Conservation (phyloP, 2,888 invertebrate species). For the Papilio gigon region DNA sequence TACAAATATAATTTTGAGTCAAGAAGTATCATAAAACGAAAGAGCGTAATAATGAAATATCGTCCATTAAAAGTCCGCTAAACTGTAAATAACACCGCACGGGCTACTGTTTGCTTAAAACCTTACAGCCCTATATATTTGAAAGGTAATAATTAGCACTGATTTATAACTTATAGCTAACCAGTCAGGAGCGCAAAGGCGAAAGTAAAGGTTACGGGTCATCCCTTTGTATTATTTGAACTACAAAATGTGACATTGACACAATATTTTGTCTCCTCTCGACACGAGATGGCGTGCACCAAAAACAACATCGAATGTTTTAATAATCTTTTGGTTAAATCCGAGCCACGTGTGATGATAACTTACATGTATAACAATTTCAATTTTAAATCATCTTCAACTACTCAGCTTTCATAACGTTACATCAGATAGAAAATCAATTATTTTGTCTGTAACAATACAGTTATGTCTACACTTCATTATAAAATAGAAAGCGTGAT, state of each 20-base stretch:
- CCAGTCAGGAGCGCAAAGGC: too few relatives aligned
- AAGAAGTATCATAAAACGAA: slow-evolving; percentile 30
- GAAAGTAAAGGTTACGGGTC: too few relatives aligned
- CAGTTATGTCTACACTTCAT: background rate
- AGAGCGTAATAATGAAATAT: slow-evolving; percentile 34
- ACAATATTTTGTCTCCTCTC: background rate
- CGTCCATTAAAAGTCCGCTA: slow-evolving; percentile 32
- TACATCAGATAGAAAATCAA: slow-evolving; percentile 8
- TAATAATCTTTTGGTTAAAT: background rate
- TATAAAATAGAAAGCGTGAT: slow-evolving; percentile 8
- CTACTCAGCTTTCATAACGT: background rate
- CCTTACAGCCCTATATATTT: background rate
- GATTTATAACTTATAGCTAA: too few relatives aligned
- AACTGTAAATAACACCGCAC: background rate
- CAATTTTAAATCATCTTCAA: too few relatives aligned
- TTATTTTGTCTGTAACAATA: slow-evolving; percentile 10
- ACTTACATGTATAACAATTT: background rate
- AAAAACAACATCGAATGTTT: background rate
- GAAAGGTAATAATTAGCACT: too few relatives aligned
- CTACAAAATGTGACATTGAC: too few relatives aligned
- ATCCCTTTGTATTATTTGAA: too few relatives aligned
- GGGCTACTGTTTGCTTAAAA: slow-evolving; percentile 23
- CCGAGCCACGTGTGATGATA: background rate
- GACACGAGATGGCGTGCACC: background rate
- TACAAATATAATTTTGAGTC: slow-evolving; percentile 21